Evolutionary conservation across 2,888 invertebrate genomes (phyloP).

Genomic region (Drosophila barbarae): DNA sequence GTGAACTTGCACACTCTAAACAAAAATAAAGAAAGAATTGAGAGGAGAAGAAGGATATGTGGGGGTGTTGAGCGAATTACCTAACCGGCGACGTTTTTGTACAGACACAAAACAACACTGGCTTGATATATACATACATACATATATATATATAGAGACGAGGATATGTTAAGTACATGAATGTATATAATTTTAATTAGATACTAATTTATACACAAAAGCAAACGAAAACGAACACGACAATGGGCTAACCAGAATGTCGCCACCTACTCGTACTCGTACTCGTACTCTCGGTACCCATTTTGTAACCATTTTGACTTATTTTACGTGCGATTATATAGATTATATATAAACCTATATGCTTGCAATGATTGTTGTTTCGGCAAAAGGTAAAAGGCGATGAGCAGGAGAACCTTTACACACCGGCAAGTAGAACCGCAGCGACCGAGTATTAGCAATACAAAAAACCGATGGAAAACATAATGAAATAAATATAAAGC

Average conservation of each 20-base stretch:
- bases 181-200: slow-evolving; percentile 67
- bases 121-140: slow-evolving; percentile 43
- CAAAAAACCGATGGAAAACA: background rate
- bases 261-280: slow-evolving; percentile 65
- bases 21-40: background rate
- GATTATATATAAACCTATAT: slow-evolving; percentile 32
- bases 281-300: slow-evolving; percentile 49
- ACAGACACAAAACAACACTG: slow-evolving; percentile 26
- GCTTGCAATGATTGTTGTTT: slow-evolving; percentile 34
- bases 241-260: slow-evolving; percentile 48
- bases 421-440: slow-evolving; percentile 44
- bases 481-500: background rate
- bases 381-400: background rate
- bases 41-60: background rate
- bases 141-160: slow-evolving; percentile 7
- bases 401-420: slow-evolving; percentile 45
- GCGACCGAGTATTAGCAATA: slow-evolving; percentile 25
- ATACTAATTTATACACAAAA: slow-evolving; percentile 56
- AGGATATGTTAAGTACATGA: slow-evolving; percentile 37
- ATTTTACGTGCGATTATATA: slow-evolving; percentile 45
- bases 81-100: slow-evolving; percentile 48
- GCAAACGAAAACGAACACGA: slow-evolving; percentile 16
- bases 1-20: slow-evolving; percentile 67
- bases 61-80: slow-evolving; percentile 16
- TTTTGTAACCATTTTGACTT: slow-evolving; percentile 69